Conservation (phyloP, 2,888 invertebrate species). For the Polyommatus iphigenia region DNA sequence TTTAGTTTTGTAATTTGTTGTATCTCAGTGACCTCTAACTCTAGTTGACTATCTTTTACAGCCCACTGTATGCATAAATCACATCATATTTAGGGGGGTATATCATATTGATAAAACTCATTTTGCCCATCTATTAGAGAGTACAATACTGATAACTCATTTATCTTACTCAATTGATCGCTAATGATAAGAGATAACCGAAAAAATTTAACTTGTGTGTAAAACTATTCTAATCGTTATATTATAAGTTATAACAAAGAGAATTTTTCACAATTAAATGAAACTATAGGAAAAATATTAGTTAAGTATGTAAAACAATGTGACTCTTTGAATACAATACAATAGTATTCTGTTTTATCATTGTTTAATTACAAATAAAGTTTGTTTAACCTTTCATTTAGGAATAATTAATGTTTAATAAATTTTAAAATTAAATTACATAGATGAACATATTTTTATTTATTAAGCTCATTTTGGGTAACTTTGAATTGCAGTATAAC, state of each 20-base stretch:
- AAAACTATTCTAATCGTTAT: background rate
- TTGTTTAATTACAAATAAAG: background rate
- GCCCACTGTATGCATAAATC: no score
- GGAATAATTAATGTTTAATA: background rate
- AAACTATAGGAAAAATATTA: background rate
- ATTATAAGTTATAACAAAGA: background rate
- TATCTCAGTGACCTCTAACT: no score
- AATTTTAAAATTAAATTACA: no score
- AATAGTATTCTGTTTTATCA: background rate
- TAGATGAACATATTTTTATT: background rate
- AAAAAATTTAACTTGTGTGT: background rate
- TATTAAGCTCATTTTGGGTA: no score
- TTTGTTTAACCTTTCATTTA: slow-evolving; percentile 19
- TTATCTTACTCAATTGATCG: slow-evolving; percentile 10
- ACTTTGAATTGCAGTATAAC: no score
- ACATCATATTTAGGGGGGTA: background rate
- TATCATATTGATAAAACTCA: background rate
- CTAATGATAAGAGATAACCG: slow-evolving; percentile 1
- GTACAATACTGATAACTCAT: background rate
- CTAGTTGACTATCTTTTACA: no score
- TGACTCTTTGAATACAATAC: background rate
- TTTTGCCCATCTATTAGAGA: background rate
- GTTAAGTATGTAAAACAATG: background rate
- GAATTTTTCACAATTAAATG: slow-evolving; percentile 1
- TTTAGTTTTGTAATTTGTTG: no score